phyloP scores from a whole-genome alignment of 2,797 vertebrate species.

The Siniperca undulata region DNA sequence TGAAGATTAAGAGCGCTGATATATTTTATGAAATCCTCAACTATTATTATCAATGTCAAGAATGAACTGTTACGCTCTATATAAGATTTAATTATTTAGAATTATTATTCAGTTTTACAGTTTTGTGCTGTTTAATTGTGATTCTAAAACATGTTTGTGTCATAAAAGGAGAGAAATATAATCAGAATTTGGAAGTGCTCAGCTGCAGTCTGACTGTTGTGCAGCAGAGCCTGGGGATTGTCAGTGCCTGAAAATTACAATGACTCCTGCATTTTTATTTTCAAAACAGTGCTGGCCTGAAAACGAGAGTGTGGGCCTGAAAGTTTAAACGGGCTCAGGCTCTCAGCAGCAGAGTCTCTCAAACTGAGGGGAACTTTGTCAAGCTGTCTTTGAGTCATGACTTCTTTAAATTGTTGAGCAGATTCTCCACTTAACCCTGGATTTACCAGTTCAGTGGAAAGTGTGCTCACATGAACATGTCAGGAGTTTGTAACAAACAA shows the following conservation, averaged over 20 bases:
- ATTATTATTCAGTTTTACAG: not conserved
- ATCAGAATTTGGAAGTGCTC: not conserved
- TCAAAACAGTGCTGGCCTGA: not conserved
- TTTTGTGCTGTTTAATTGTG: not conserved
- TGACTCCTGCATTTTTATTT: conserved; percentile 32
- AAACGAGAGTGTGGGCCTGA: conserved; percentile 7
- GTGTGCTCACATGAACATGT: too few relatives aligned
- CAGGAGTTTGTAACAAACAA: not conserved
- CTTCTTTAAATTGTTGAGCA: not conserved
- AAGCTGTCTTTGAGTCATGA: not conserved
- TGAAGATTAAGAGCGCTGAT: too few relatives aligned
- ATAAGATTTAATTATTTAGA: too few relatives aligned
- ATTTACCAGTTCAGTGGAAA: not conserved
- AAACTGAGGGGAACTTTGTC: not conserved
- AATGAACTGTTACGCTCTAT: too few relatives aligned
- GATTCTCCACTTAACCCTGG: not conserved
- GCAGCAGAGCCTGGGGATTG: not conserved
- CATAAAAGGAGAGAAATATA: not conserved
- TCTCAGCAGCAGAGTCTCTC: not conserved
- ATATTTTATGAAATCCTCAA: too few relatives aligned
- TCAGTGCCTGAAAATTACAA: not conserved
- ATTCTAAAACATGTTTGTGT: not conserved
- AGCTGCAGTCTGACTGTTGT: conserved; percentile 2
- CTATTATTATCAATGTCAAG: too few relatives aligned
- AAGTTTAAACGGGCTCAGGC: conserved; percentile 11